Base-by-base conservation (phyloP, 1,140 invertebrate species). In the Phymorhynchus buccinoides region DNA sequence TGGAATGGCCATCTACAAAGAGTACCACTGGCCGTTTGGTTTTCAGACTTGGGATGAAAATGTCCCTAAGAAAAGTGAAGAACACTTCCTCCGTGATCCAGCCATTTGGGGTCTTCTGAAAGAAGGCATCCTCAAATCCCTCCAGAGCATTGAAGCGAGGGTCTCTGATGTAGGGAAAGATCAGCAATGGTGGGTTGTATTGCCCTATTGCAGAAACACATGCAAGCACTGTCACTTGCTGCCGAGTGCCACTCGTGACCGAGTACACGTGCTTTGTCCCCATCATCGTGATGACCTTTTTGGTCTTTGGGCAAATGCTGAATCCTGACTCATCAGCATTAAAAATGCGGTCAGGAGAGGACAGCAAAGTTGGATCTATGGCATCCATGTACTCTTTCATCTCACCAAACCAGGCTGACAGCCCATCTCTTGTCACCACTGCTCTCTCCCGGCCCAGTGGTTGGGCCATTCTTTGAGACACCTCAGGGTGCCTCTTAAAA, bases 251-350 rank as follows among this genome's bases (percentile, higher is more conserved):
- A 18, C n/a, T 44, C 3, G 37, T 44, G 3, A 42, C 44, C 3
- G 39, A 44, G 44, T 80, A 80, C 7, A 80, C 79, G n/a, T 80
- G 79, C 32, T 80, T 80, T 16, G 86, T 77, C 3, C 86, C 82
- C 71, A 73, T 86, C 22, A 22, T 52, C 3, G 73, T 77, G 42
- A 84, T 66, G 18, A 86, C 82, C 39, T 56, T 44, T 39, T 62
- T 80, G 4, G 48, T 66, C 52, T 84, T 80, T 1, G 42, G 41
- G 68, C 71, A 80, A 41, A 86, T 39, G 12, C 71, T 79, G n/a
- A 86, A 80, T n/a, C 82, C 86, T 30, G 48, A 41, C 39, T 84
- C 86, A n/a, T 86, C 82, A 1, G 82, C 86, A 82, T 84, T 84
- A 68, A 68, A 68, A 68, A 68, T 68, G 32, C 66, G 27, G 66